A percentile compares a stretch with the other conserved stretches of the same genome.
Evolutionary conservation across 2,797 vertebrate genomes (phyloP).

Genomic region (Alcedo quadribrachys): DNA sequence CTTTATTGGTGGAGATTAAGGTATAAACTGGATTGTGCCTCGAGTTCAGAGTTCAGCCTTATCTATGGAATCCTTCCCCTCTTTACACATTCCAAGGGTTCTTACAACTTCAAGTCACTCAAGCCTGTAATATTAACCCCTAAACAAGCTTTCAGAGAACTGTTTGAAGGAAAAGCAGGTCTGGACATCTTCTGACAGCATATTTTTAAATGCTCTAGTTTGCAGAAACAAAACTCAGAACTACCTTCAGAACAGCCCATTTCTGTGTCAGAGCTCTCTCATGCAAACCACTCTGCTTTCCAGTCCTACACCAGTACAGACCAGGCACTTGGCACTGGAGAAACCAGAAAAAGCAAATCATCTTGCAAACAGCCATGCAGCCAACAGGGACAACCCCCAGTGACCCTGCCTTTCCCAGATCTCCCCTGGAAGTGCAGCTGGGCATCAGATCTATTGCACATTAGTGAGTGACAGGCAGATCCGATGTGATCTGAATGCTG

Average conservation of each 20-base stretch:
- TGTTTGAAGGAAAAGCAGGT: background rate
- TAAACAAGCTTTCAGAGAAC: background rate
- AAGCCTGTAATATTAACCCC: slow-evolving; percentile 50
- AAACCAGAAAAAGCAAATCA: background rate
- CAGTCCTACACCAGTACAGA: background rate
- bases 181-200: background rate
- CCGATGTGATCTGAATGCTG: background rate
- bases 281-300: background rate
- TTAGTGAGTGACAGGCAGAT: background rate
- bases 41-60: slow-evolving; percentile 64
- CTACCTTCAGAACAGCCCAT: slow-evolving; percentile 3
- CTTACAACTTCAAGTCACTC: slow-evolving; percentile 45
- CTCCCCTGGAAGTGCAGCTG: slow-evolving; percentile 13
- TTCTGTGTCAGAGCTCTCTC: background rate
- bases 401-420: background rate
- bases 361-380: background rate
- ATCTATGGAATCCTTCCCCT: slow-evolving; percentile 57
- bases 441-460: background rate
- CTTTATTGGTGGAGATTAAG: slow-evolving; percentile 58
- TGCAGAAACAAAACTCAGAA: slow-evolving; percentile 27
- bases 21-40: slow-evolving; percentile 40
- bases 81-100: slow-evolving; percentile 68
- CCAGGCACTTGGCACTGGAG: background rate
- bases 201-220: slow-evolving; percentile 19
- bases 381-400: background rate